Percentiles rank a stretch among this genome's conserved stretches.
Conservation (phyloP, 2,888 invertebrate species). For the Trilocha varians region DNA sequence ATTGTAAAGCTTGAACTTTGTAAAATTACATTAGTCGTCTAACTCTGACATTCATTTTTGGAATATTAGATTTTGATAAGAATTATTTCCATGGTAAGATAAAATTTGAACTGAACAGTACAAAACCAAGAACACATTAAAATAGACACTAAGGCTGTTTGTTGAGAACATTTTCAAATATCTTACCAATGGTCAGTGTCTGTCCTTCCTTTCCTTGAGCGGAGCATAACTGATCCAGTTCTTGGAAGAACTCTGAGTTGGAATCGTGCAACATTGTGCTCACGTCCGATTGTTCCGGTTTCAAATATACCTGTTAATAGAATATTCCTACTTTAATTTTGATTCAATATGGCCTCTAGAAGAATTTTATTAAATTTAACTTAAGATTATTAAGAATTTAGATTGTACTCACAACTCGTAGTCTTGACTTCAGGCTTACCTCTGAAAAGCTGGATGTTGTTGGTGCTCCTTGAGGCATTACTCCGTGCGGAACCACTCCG, state of each 20-base stretch:
- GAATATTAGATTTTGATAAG: too few relatives aligned
- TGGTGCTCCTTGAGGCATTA: constrained; percentile 32
- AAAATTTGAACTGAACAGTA: too few relatives aligned
- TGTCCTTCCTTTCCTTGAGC: constrained; percentile 64
- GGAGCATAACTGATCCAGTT: constrained; percentile 76
- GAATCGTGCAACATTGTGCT: constrained; percentile 60
- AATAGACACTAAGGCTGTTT: too few relatives aligned
- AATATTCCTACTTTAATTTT: constrained; percentile 31
- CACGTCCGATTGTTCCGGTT: constrained; percentile 57
- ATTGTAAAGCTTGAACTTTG: too few relatives aligned
- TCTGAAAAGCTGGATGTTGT: constrained; percentile 55
- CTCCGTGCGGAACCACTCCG: constrained; percentile 50
- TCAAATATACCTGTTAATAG: constrained; percentile 60
- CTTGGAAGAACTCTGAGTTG: constrained; percentile 81
- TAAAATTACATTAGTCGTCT: too few relatives aligned
- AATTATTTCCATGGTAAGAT: too few relatives aligned
- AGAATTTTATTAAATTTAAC: constrained; percentile 28
- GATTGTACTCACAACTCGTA: constrained; percentile 55
- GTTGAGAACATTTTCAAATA: too few relatives aligned
- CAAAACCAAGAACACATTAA: too few relatives aligned
- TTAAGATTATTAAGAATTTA: constrained; percentile 32
- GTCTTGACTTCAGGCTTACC: constrained; percentile 45
- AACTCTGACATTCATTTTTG: too few relatives aligned
- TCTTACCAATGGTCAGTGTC: constrained; percentile 64
- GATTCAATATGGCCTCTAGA: constrained; percentile 6